phyloP scores from a whole-genome alignment of 2,113 vertebrate genomes.

The Crotophaga sulcirostris region DNA sequence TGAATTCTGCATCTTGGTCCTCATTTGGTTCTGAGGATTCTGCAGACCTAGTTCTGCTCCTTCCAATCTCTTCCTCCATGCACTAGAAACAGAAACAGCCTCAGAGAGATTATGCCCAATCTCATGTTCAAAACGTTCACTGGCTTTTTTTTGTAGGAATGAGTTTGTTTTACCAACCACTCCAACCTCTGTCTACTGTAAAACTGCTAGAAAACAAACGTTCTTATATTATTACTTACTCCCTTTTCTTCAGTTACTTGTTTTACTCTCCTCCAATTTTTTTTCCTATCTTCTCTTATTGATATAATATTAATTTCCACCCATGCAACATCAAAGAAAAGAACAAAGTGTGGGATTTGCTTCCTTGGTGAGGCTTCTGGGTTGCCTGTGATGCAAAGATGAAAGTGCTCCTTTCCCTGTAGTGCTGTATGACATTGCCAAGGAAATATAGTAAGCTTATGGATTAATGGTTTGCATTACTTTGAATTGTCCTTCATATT shows the following conservation, averaged over 20 bases:
- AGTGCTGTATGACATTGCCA: not conserved
- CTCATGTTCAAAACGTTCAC: not conserved
- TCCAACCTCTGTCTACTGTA: not conserved
- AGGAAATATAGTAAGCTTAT: not conserved
- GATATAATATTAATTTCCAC: not conserved
- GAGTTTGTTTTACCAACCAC: not conserved
- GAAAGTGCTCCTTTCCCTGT: not conserved
- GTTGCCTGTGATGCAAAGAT: not conserved
- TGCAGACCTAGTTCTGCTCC: not conserved
- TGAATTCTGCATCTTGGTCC: not conserved
- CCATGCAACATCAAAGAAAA: not conserved
- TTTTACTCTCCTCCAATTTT: not conserved
- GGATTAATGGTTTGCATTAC: not conserved
- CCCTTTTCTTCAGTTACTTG: not conserved
- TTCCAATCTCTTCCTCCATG: not conserved
- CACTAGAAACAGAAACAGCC: not conserved
- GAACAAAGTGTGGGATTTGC: not conserved
- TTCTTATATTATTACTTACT: not conserved
- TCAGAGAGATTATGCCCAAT: not conserved
- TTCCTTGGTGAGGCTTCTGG: not conserved
- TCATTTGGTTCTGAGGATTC: not conserved
- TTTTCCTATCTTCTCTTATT: not conserved
- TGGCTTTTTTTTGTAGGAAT: not conserved
- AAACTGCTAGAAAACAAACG: not conserved
- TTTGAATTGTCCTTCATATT: not conserved